A percentile compares a stretch with the other conserved stretches of the same genome.
phyloP scores from a whole-genome alignment of 2,797 vertebrate species.

The Dipus sagitta region DNA sequence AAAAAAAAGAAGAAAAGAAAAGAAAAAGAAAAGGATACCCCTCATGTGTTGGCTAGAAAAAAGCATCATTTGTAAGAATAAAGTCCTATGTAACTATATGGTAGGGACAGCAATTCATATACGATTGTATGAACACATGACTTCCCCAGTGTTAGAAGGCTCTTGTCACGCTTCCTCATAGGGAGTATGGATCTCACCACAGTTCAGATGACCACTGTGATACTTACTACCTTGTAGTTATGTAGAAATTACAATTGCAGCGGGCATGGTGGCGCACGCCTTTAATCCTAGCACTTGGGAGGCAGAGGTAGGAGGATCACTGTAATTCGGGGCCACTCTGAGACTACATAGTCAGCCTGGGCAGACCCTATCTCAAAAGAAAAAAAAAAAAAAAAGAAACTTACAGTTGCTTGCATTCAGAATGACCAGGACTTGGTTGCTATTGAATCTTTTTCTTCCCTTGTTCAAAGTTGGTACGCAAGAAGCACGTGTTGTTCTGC shows the following conservation, averaged over 20 bases:
- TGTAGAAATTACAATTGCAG: not conserved
- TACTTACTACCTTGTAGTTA: not conserved
- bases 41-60: not conserved
- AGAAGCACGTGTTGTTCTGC: conserved; percentile 86
- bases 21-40: not conserved
- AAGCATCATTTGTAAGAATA: conserved; percentile 17
- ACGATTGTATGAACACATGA: not conserved
- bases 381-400: not conserved
- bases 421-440: conserved; percentile 37
- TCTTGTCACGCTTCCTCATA: not conserved
- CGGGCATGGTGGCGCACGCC: too few relatives aligned
- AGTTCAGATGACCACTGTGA: not conserved
- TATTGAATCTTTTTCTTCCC: conserved; percentile 47
- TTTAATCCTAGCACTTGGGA: too few relatives aligned
- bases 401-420: not conserved
- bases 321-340: too few relatives aligned
- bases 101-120: not conserved
- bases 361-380: too few relatives aligned
- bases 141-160: not conserved
- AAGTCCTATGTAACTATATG: conserved; percentile 23
- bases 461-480: conserved; percentile 88
- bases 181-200: not conserved
- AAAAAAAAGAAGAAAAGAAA: too few relatives aligned
- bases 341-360: too few relatives aligned
- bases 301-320: too few relatives aligned